Base-by-base conservation (phyloP, 2,113 vertebrate genomes). In the Menidia beryllina region DNA sequence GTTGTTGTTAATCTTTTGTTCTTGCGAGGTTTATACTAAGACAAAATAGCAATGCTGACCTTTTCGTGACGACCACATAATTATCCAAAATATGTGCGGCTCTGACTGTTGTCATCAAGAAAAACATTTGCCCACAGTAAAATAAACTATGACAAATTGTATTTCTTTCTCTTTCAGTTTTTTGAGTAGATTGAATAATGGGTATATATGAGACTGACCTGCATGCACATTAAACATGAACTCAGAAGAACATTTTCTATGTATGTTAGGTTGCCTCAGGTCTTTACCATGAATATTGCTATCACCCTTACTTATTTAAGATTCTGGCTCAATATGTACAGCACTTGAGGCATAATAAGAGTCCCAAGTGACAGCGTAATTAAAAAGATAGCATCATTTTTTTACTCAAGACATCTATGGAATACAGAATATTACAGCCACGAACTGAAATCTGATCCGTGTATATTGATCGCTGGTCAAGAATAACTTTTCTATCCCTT, bases 301-400 rank as follows among this genome's bases (percentile, higher is more conserved):
- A 87, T 89, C 85, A 88, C 85, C 80, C 88, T 87, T 81, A 82
- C 84, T 87, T 89, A 91, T 88, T 88, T 81, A 88, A 87, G 84
- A 84, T 82, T 78, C 86, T 88, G 86, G 83, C 84, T 88, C 86
- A 86, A 87, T 87, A 90, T 82, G 81, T 85, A 63, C 68, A 72
- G 76, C 79, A 81, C 83, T 84, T 55, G 78, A 83, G 68, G 69
- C 74, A 69, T 81, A 82, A 88, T 82, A 72, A 85, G 79, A 82
- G 77, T 84, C 84, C 5, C 78, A 76, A 76, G 86, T 58, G 76
- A 69, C 81, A 87, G 79, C 83, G 76, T 90, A 87, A 90, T 90
- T 88, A 87, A 82, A 85, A 88, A 86, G 83, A 87, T 88, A 86
- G 87, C 84, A 86, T 87, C 83, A 69, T 77, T 61, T 72, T n/a